Conservation (phyloP, 2,797 vertebrate genomes). For the Euthynnus affinis region DNA sequence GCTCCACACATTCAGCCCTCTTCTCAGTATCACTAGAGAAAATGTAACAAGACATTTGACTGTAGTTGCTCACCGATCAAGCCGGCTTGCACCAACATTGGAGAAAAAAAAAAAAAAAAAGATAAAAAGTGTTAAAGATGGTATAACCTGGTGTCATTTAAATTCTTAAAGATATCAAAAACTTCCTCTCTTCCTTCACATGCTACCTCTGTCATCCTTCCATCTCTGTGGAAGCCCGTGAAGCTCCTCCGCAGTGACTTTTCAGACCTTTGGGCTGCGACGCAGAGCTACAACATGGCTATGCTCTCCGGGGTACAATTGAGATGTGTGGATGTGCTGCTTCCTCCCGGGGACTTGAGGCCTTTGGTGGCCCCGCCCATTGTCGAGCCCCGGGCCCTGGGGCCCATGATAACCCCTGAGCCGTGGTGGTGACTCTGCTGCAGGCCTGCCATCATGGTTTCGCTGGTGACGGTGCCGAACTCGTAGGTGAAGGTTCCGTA, state of each 20-base stretch:
- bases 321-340: constrained; percentile 92
- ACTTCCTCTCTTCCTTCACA: constrained; percentile 20
- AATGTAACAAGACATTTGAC: constrained; percentile 23
- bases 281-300: constrained; percentile 90
- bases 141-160: constrained; percentile 42
- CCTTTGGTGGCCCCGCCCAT: constrained; percentile 83
- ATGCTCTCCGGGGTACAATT: constrained; percentile 92
- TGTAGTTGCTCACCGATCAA: constrained; percentile 10
- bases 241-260: constrained; percentile 42
- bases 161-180: constrained; percentile 29
- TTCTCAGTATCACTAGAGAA: constrained; percentile 20
- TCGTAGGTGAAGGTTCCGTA: constrained; percentile 98
- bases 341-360: constrained; percentile 92
- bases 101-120: neutral
- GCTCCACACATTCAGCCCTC: constrained; percentile 60
- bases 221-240: constrained; percentile 21
- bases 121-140: constrained; percentile 20
- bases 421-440: constrained; percentile 82
- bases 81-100: constrained; percentile 20
- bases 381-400: constrained; percentile 73
- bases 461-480: constrained; percentile 94
- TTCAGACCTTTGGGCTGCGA: constrained; percentile 8
- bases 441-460: constrained; percentile 92
- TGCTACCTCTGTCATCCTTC: constrained; percentile 9
- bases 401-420: constrained; percentile 82